Conservation (phyloP, 2,113 vertebrate species). For the Ophthalmolycus amberensis region DNA sequence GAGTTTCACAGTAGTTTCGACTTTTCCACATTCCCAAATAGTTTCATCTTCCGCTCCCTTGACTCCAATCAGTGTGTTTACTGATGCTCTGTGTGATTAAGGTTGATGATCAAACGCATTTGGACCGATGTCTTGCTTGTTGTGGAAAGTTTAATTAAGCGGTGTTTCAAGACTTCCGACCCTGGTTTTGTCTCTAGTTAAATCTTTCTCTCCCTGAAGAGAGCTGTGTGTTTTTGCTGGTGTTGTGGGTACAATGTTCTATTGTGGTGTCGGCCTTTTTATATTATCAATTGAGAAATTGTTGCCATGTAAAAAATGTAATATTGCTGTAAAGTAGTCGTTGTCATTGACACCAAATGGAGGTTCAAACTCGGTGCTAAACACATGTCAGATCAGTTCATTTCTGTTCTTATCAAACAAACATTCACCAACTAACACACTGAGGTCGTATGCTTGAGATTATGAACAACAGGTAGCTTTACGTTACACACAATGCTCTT, state of each 20-base stretch:
- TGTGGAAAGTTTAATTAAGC: neutral
- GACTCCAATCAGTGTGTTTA: neutral
- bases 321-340: neutral
- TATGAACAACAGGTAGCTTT: neutral
- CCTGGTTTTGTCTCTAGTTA: neutral
- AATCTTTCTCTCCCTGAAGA: neutral
- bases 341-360: neutral
- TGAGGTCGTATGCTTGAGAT: neutral
- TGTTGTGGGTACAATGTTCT: neutral
- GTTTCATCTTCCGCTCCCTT: conserved; percentile 32
- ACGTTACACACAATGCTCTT: neutral
- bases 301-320: neutral
- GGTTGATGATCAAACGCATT: neutral
- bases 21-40: conserved; percentile 65
- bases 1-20: conserved; percentile 81
- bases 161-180: neutral
- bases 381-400: neutral
- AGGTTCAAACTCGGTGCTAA: neutral
- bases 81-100: neutral
- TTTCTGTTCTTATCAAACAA: neutral
- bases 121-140: neutral
- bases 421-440: neutral
- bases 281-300: neutral
- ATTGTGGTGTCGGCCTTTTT: neutral
- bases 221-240: neutral